These are phyloP conservation scores for Cerceris ruficornis DNA, from an alignment of 2,888 invertebrate species.

Conservation along the genomic window DNA sequence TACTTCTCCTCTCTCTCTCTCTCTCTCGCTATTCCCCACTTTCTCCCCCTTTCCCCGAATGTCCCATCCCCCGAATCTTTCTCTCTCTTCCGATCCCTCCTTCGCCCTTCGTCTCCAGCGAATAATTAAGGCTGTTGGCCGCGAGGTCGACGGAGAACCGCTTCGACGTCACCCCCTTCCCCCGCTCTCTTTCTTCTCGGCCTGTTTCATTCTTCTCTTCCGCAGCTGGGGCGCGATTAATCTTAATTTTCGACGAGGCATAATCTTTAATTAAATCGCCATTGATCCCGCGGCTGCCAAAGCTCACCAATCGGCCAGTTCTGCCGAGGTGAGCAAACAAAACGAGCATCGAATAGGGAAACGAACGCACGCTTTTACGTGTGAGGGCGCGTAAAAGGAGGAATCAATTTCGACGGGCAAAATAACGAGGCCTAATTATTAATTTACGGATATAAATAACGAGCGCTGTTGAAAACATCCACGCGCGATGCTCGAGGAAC, in stretches of 20 bases:
- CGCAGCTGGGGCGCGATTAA: conserved; percentile 73
- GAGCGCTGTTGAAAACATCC: conserved; percentile 32
- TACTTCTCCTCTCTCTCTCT: background rate
- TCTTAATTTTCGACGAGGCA: conserved; percentile 79
- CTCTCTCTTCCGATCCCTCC: conserved; percentile 19
- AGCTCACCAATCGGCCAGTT: conserved; percentile 44
- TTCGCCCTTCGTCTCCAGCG: conserved; percentile 50
- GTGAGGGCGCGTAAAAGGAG: conserved; percentile 31
- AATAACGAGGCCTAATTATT: conserved; percentile 56
- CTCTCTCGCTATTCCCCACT: background rate
- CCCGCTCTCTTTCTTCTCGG: conserved; percentile 5
- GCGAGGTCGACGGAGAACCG: conserved; percentile 57
- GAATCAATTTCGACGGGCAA: conserved; percentile 43
- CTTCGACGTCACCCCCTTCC: conserved; percentile 38
- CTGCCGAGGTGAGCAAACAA: conserved; percentile 13
- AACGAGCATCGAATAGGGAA: conserved; percentile 3
- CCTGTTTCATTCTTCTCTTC: conserved; percentile 39
- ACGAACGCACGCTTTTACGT: background rate
- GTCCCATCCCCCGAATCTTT: conserved; percentile 1
- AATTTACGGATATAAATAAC: conserved; percentile 63
- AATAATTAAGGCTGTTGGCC: conserved; percentile 73
- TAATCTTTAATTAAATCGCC: conserved; percentile 81
- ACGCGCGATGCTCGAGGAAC: conserved; percentile 7
- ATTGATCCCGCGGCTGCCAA: conserved; percentile 73
- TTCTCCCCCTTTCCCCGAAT: background rate